Base-by-base conservation (phyloP, 2,888 invertebrate species). In the Latrodectus hesperus region DNA sequence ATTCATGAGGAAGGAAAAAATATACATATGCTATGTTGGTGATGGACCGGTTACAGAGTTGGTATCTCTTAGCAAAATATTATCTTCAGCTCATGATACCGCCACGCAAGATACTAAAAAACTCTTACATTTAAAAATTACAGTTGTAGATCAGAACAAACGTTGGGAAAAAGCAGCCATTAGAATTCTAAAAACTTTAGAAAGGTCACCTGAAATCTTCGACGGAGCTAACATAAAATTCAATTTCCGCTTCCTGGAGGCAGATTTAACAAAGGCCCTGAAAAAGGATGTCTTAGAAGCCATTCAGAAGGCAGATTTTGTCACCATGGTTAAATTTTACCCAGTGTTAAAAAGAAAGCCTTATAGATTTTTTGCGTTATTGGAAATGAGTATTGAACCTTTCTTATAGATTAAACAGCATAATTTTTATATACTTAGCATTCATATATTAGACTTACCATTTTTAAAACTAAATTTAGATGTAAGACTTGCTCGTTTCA, bases 11-110 rank as follows among this genome's bases (percentile, higher is more conserved):
- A 16, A n/a, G 5, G 14, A 51, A 1, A 6, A 14, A 12, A 9
- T 81, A 0, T 77, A 81, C 16, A 5, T 87, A 10, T 87, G 86
- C 38, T 87, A 81, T 9, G n/a, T 87, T 6, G 86, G 81, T 11
- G 81, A 80, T 11, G 86, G 81, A 1, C 81, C 81, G 0, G 81
- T 75, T 17, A 72, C 81, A 6, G 86, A 87, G 12, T 67, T 73
- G 6, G 86, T 87, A 0, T 81, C 77, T 16, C 9, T 81, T 8
- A n/a, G 52, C 67, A 87, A 73, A 55, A 17, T 87, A 5, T n/a
- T 87, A 14, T 51, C 38, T 9, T 49, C 60, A 0, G 8, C 77
- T 16, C 26, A 75, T n/a, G 8, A 38, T 10, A 10, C 11, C 11
- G 16, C 22, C 51, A 65, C 51, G 60, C 22, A 6, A 14, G 5